Evolutionary conservation across 2,888 invertebrate species (phyloP), one percentile per base, ranked within the genome.

Genomic region (Lochmaea crataegi): DNA sequence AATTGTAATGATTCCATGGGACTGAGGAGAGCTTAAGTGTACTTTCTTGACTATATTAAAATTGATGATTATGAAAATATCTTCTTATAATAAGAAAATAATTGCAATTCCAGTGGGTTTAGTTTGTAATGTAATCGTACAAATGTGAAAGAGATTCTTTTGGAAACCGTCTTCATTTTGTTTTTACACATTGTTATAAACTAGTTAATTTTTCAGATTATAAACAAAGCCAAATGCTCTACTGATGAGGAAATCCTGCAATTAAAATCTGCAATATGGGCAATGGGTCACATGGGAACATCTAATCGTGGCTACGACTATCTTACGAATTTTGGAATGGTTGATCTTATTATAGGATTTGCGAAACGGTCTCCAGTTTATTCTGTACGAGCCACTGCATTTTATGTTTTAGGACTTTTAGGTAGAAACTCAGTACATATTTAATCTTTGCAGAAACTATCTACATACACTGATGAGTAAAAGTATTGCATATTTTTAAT

Each of bases 261-360:
- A 76, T 85, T 97, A 57, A 98, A 98, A 86, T 92, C 96, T 7
- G 94, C 96, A 0, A 87, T 98, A 0, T 98, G 98, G 98, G 94
- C 95, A 1, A 85, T 94, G 65, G 96, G 96, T 16, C 96, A 96
- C 85, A 90, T 95, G 12, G 94, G 93, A 2, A 93, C 93, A 0
- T 94, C 95, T 9, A 87, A 90, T 0, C 90, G 91, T 78, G 97
- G 97, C 4, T 89, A 95, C 10, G 91, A 92, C 65, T 91, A 93
- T 80, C 88, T 97, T 42, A 90, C 91, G 80, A 79, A 81, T 81
- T 78, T 89, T 86, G 82, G 89, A 86, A 79, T 89, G 84, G 2
- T 89, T 82, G 81, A 81, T 7, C 83, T 87, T 32, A 88, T 90
- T 45, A 88, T 95, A 76, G 85, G 91, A 65, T 86, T 97, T 77